Percentiles rank a stretch among this genome's conserved stretches.
phyloP scores from a whole-genome alignment of 2,113 vertebrate genomes.

The Sinosuthora webbiana region DNA sequence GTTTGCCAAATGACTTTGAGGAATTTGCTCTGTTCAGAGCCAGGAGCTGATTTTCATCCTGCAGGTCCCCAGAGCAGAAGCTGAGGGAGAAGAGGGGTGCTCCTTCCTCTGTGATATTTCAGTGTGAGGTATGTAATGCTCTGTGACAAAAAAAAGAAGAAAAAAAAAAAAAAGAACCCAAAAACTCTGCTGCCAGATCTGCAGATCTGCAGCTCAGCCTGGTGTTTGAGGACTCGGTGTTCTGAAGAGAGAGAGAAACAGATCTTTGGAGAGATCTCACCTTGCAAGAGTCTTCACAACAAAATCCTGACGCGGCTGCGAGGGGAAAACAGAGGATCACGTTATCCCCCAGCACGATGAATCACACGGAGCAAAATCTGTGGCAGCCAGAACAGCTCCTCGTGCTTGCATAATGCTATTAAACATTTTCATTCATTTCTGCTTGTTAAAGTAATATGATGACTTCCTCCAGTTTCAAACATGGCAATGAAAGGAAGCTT shows the following conservation, averaged over 20 bases:
- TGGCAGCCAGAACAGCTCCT: background rate
- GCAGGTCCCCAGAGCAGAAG: background rate
- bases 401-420: conserved; percentile 40
- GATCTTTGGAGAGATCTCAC: background rate
- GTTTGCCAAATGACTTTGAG: background rate
- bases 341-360: background rate
- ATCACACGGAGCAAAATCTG: background rate
- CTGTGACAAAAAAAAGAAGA: background rate
- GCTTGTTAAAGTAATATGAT: conserved; percentile 62
- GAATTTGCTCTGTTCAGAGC: background rate
- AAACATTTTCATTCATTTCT: conserved; percentile 64
- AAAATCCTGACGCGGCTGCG: background rate
- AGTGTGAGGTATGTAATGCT: background rate
- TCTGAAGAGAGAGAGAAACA: background rate
- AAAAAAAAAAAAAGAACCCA: background rate
- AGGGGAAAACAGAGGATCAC: background rate
- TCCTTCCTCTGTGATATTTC: background rate
- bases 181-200: background rate
- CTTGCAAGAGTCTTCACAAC: background rate
- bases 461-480: conserved; percentile 55
- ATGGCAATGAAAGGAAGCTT: conserved; percentile 52
- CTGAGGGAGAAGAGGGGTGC: background rate
- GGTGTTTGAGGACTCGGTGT: background rate
- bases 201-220: background rate
- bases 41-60: background rate